Evolutionary conservation across 2,113 vertebrate genomes (phyloP), one percentile per base, ranked within the genome.

Genomic region (Hystrix cristata): DNA sequence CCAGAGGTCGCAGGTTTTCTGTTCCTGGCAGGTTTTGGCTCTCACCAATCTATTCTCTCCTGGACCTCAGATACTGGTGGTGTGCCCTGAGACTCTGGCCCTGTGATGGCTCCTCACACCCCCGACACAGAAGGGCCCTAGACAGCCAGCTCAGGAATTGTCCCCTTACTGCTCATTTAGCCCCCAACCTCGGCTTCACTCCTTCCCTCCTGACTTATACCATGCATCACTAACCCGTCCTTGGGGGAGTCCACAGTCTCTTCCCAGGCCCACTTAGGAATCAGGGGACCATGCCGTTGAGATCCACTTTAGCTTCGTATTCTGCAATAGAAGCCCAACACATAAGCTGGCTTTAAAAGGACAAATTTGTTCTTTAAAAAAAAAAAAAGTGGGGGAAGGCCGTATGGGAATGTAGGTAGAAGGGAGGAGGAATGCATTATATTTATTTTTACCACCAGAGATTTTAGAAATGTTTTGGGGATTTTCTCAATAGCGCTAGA

Each of bases 401-500:
- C 7, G 23, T 67, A n/a, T 51, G 15, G 57, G 38, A 27, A 59
- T 62, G 21, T 51, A n/a, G 16, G 43, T 29, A 38, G 38, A 38
- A 38, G 27, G 7, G 72, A 82, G 46, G 90, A 85, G 88, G 93
- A 94, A 95, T 92, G 67, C 27, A 64, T 95, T 93, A 43, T 43
- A 92, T 79, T 94, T 95, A 90, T 93, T 96, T 96, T 95, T 93
- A 95, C 43, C 55, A 79, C 13, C 16, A 3, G 13, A 79, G 69
- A 34, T 93, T 94, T 97, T 92, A 94, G 91, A 84, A 95, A 80
- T 81, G 74, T 92, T 91, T 89, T 57, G 86, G 78, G 84, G 87
- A 16, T 93, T 95, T 89, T 95, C 87, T 89, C 90, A 90, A 57
- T n/a, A 76, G 79, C 71, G 95, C 64, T 69, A 81, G 81, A 94